Base-by-base conservation (phyloP, 2,113 vertebrate species). In the Micromys minutus region DNA sequence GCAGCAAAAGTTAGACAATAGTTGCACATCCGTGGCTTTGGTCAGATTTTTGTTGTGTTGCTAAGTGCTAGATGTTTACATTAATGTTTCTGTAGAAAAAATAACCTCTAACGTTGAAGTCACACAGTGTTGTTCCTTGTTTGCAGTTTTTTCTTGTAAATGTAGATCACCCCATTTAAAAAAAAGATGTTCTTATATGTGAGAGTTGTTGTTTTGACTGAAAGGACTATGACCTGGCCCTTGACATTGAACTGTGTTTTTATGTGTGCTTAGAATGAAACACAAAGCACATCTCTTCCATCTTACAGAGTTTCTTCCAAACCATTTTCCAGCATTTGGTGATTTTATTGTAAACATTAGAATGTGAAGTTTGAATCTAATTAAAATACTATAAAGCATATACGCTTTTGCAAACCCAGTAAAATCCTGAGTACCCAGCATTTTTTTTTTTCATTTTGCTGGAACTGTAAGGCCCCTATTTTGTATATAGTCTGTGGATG, bases 101-200 rank as follows among this genome's bases (percentile, higher is more conserved):
- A 69, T 92, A 59, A 50, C 65, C 10, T 12, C 90, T 65, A 93
- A 67, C 84, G 80, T 45, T 90, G 8, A 97, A 59, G 90, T 92
- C n/a, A 84, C 19, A 87, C n/a, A 80, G 69, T 94, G 7, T 52
- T 93, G 74, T 93, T 95, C 80, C 55, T 93, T 50, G 24, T 63
- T 96, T 87, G 36, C 26, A 92, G 39, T 85, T 90, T 89, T 94
- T 94, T 42, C 79, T 84, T 85, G 12, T 15, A 81, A 55, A 36
- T 92, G 16, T 4, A 95, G 71, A 94, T 69, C 52, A 91, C 81
- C 63, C 47, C 45, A 7, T 93, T 95, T 71, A n/a, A 7, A 4
- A 93, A 93, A 97, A n/a, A n/a, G n/a, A 81, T 63, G 24, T 65
- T 81, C 74, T 79, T 87, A 94, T 55, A 61, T 85, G 94, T 94